Percentiles rank a stretch among this genome's conserved stretches.
phyloP scores from a whole-genome alignment of 2,888 invertebrate genomes.

The Gonocerus acuteangulatus region DNA sequence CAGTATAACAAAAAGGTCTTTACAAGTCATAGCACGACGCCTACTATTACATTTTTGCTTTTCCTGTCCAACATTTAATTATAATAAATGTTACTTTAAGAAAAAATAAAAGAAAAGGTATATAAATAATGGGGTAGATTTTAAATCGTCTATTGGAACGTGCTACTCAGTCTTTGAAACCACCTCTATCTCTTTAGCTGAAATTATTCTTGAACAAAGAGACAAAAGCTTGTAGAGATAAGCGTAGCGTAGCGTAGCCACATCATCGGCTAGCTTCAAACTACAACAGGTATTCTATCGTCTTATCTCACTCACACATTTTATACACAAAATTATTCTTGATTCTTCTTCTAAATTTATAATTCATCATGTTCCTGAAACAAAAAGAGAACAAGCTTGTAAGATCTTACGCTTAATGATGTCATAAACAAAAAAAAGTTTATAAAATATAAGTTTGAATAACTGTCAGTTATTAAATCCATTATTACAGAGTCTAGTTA shows the following conservation, averaged over 20 bases:
- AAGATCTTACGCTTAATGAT: too few species aligned
- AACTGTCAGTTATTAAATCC: too few species aligned
- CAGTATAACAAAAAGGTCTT: neutral
- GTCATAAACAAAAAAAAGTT: too few species aligned
- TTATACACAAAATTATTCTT: neutral
- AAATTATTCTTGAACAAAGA: neutral
- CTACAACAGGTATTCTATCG: neutral
- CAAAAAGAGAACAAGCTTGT: slow-evolving; percentile 38
- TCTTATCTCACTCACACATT: slow-evolving; percentile 9
- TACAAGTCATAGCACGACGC: neutral
- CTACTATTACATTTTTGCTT: too few species aligned
- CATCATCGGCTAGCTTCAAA: slow-evolving; percentile 1
- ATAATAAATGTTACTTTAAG: neutral
- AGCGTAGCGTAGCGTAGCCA: too few species aligned
- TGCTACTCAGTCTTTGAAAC: slow-evolving; percentile 26
- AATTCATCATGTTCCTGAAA: slow-evolving; percentile 51
- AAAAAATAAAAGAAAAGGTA: neutral
- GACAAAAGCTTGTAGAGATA: slow-evolving; percentile 8
- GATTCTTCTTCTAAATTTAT: slow-evolving; percentile 42
- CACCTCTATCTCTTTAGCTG: slow-evolving; percentile 3
- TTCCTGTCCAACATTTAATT: too few species aligned
- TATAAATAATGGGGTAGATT: neutral
- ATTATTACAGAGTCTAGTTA: too few species aligned
- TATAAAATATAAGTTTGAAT: too few species aligned
- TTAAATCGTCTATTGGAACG: slow-evolving; percentile 9